Evolutionary conservation across 1,140 invertebrate genomes (phyloP).

Genomic region (Bombus sibiricus): DNA sequence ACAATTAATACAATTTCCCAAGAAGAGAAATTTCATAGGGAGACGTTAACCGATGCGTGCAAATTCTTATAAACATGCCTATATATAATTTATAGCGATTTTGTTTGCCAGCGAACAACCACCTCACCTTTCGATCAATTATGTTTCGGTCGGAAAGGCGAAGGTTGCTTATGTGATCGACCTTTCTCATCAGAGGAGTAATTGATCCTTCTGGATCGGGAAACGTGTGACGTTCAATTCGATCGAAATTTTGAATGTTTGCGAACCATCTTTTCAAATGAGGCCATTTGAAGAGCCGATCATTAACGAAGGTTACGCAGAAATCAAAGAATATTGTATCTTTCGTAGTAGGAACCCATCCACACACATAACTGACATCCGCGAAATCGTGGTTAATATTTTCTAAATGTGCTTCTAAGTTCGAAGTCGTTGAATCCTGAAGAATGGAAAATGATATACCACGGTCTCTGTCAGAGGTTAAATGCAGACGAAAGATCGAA

Average conservation of each 20-base stretch:
- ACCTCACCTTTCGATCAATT: conserved; percentile 77
- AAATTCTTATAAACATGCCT: neutral
- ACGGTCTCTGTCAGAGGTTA: neutral
- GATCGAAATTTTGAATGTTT: conserved; percentile 85
- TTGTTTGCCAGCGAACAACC: conserved; percentile 62
- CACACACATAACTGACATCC: conserved; percentile 84
- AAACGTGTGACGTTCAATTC: conserved; percentile 81
- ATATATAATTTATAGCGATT: conserved; percentile 64
- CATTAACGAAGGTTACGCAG: conserved; percentile 65
- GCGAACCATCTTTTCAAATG: conserved; percentile 84
- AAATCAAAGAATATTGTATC: conserved; percentile 82
- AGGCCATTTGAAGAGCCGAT: conserved; percentile 76
- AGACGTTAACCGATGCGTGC: too few species aligned
- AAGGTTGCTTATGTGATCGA: conserved; percentile 50
- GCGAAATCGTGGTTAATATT: conserved; percentile 79
- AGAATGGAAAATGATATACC: conserved; percentile 29
- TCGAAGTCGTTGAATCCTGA: conserved; percentile 48
- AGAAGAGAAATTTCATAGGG: neutral
- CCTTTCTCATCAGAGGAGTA: conserved; percentile 51
- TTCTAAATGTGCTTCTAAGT: conserved; percentile 64
- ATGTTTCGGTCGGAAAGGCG: conserved; percentile 5
- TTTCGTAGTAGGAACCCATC: conserved; percentile 82
- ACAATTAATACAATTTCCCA: neutral
- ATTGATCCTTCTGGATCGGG: conserved; percentile 58
- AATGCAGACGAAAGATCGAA: neutral